These are phyloP conservation scores for Lasioglossum morio DNA, from an alignment of 2,888 invertebrate genomes.

Conservation along the genomic window DNA sequence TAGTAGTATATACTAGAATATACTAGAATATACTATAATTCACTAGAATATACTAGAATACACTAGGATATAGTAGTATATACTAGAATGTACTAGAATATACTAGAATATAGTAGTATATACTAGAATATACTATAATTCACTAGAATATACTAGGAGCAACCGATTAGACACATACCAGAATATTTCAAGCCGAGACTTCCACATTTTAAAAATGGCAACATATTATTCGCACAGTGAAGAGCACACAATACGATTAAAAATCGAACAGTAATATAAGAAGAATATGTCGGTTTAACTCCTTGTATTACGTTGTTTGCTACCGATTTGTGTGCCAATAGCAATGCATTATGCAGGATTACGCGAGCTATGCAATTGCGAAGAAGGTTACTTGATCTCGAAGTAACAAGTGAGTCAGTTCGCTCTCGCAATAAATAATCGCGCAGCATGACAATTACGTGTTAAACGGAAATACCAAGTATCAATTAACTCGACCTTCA, in stretches of 20 bases:
- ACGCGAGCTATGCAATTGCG: not conserved
- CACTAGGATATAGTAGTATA: no score
- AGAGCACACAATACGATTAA: not conserved
- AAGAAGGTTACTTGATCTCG: not conserved
- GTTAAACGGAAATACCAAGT: not conserved
- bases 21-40: no score
- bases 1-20: no score
- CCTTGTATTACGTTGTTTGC: not conserved
- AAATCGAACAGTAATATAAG: not conserved
- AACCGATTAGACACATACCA: no score
- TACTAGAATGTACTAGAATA: no score
- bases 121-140: no score
- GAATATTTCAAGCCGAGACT: no score
- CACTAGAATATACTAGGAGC: no score
- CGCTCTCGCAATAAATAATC: not conserved
- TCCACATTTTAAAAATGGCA: no score
- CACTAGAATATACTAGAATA: no score
- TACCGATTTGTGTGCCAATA: not conserved
- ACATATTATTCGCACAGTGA: no score
- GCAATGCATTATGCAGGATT: not conserved
- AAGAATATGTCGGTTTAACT: not conserved
- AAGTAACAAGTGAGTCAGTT: not conserved
- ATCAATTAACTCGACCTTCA: conserved; percentile 16
- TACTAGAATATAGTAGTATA: no score
- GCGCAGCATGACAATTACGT: not conserved